A percentile compares a stretch with the other conserved stretches of the same genome.
Evolutionary conservation across 2,888 invertebrate species (phyloP).

Genomic region (Antheraea yamamai): DNA sequence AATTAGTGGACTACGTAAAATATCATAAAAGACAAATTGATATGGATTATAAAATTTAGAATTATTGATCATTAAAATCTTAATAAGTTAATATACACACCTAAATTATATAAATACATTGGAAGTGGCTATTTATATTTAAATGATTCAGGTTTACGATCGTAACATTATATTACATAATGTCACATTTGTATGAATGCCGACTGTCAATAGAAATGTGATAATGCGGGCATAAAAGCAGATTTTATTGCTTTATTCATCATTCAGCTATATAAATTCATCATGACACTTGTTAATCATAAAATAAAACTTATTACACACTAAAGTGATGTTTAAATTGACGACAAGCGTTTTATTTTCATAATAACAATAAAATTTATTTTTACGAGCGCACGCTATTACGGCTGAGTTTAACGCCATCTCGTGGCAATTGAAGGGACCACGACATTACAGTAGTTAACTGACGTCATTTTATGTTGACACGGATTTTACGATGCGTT

Average conservation of each 20-base stretch:
- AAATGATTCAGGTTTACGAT: conserved; percentile 58
- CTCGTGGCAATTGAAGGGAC: conserved; percentile 56
- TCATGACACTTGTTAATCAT: conserved; percentile 82
- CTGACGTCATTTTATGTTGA: conserved; percentile 62
- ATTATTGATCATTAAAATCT: conserved; percentile 40
- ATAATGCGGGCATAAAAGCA: conserved; percentile 73
- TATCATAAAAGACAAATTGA: conserved; percentile 21
- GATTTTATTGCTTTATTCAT: conserved; percentile 80
- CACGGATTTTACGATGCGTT: conserved; percentile 61
- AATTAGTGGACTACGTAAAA: conserved; percentile 14
- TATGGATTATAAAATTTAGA: conserved; percentile 30
- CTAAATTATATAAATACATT: conserved; percentile 29
- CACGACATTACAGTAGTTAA: conserved; percentile 46
- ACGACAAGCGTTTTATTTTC: conserved; percentile 83
- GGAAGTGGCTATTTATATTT: conserved; percentile 45
- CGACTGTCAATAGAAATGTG: conserved; percentile 72
- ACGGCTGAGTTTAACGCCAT: conserved; percentile 64
- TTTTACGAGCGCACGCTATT: conserved; percentile 70
- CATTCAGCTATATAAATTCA: conserved; percentile 79
- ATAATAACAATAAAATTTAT: conserved; percentile 83
- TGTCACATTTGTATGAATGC: conserved; percentile 55
- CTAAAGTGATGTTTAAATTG: conserved; percentile 82
- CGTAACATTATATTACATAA: conserved; percentile 55
- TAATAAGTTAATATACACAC: conserved; percentile 41
- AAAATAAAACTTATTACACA: conserved; percentile 82